Evolutionary conservation across 2,888 invertebrate species (phyloP), one percentile per base, ranked within the genome.

Genomic region (Nebria salina): DNA sequence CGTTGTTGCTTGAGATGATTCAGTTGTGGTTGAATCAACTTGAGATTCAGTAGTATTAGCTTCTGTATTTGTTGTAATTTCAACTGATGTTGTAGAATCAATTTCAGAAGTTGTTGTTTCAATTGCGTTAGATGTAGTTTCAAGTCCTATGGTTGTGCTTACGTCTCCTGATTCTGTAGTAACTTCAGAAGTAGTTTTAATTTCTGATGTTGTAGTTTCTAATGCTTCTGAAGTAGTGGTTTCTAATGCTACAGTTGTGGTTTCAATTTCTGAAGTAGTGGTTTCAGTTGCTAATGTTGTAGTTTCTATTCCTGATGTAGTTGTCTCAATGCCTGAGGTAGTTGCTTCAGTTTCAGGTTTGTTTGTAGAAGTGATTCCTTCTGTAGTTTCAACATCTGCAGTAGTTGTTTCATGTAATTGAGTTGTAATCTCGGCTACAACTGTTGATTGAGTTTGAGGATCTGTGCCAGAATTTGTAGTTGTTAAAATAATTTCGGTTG

Each of bases 161-260:
- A 54, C 70, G 75, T 65, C 65, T 65, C 66, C 34, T 81, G 26
- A 72, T 64, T 85, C 85, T 7, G 84, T 84, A 6, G 85, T 83
- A 66, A 84, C 83, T 81, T 85, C 85, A 54, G 86, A 87, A 42
- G 83, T 82, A 72, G 72, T 66, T 15, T 72, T 42, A 26, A 70
- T 26, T 75, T 73, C 15, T 64, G 68, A 64, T 15, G 80, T 82
- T 70, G 76, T 75, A 41, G 82, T 42, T 66, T 26, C 83, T 84
- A 83, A 9, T 15, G 20, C 20, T 9, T 68, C 83, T 83, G 75
- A 85, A n/a, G 82, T 82, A 65, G 81, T 81, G 42, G 76, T 77
- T 79, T 83, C 78, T 34, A 75, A 64, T 11, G 25, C 65, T 54
- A 4, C 2, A 54, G 54, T 54, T 41, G 34, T 75, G 11, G 77